Percentiles rank a stretch among this genome's conserved stretches.
Conservation (phyloP, 2,113 vertebrate genomes). For the Tachuris rubrigastra region DNA sequence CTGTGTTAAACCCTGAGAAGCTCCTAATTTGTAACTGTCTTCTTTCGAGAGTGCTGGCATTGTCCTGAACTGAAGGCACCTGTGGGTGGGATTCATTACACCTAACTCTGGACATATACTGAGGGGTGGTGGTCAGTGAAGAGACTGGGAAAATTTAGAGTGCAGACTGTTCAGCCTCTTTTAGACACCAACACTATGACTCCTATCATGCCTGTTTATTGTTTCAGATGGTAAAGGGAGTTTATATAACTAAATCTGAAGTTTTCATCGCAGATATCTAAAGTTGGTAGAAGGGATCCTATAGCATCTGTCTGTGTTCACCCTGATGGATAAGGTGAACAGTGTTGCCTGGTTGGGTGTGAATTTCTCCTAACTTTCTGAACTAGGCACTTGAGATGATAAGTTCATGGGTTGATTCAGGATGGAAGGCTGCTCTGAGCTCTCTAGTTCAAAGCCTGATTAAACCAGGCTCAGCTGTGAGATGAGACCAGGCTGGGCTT, state of each 20-base stretch:
- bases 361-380: neutral
- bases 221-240: neutral
- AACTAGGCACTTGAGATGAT: neutral
- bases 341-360: neutral
- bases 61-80: neutral
- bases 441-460: neutral
- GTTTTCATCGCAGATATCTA: neutral
- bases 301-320: neutral
- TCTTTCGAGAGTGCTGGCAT: neutral
- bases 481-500: neutral
- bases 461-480: neutral
- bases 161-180: neutral
- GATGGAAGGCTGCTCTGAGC: neutral
- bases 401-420: neutral
- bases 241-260: neutral
- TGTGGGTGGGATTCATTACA: neutral
- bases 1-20: neutral
- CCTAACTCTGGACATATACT: neutral
- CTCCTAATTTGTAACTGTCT: neutral
- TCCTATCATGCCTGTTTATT: neutral
- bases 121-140: neutral
- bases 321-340: neutral
- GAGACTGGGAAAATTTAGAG: neutral
- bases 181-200: neutral
- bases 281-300: neutral